These are phyloP conservation scores for Drosophila meridionalis DNA, from an alignment of 2,888 invertebrate genomes.

Conservation along the genomic window DNA sequence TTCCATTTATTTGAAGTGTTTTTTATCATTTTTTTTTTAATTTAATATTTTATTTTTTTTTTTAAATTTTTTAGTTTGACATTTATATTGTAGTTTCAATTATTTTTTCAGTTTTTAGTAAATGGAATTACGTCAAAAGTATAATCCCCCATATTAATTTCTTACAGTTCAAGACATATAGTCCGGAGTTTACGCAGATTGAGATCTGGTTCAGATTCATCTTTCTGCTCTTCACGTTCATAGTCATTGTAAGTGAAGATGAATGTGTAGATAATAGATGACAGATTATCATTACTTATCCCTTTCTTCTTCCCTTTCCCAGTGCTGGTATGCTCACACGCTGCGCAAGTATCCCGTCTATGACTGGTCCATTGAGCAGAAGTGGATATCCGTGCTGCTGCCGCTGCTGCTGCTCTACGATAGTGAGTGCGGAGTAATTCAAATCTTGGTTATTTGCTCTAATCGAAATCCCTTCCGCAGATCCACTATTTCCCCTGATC, in stretches of 20 bases:
- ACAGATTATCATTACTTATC: not conserved
- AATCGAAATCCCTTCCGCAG: slow-evolving; percentile 86
- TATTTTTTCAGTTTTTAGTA: too few relatives aligned
- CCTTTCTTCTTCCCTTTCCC: too few relatives aligned
- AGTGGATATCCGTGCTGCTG: slow-evolving; percentile 95
- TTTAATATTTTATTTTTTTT: too few relatives aligned
- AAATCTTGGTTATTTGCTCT: not conserved
- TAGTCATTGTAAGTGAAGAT: slow-evolving; percentile 90
- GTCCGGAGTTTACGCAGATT: slow-evolving; percentile 97
- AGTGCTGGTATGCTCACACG: slow-evolving; percentile 97
- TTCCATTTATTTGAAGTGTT: too few relatives aligned
- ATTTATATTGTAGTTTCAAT: too few relatives aligned
- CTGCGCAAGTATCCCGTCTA: slow-evolving; percentile 93
- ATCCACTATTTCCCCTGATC: slow-evolving; percentile 96
- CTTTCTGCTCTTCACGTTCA: slow-evolving; percentile 94
- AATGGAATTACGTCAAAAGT: too few relatives aligned
- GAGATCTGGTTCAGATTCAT: slow-evolving; percentile 99
- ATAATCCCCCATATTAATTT: too few relatives aligned
- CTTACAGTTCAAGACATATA: slow-evolving; percentile 96
- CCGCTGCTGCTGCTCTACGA: slow-evolving; percentile 95
- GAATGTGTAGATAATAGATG: not conserved
- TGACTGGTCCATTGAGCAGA: slow-evolving; percentile 99
- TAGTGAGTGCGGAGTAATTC: slow-evolving; percentile 87
- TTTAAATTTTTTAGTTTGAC: too few relatives aligned
- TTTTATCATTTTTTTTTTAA: too few relatives aligned